Evolutionary conservation across 2,113 vertebrate species (phyloP), one percentile per base, ranked within the genome.

Genomic region (Cyprinodon brontotheroides): DNA sequence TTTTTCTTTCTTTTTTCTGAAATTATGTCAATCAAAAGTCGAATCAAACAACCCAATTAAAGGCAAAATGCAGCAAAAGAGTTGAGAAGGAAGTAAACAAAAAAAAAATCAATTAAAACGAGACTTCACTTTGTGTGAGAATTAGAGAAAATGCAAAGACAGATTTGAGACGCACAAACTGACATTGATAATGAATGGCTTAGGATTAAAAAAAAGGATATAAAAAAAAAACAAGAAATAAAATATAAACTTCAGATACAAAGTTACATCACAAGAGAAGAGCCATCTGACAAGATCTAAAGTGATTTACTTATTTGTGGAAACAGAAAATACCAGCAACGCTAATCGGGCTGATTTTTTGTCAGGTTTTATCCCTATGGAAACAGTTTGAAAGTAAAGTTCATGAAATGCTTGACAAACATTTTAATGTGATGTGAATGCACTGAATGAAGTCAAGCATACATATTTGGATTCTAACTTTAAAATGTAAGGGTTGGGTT

Each of bases 31-130:
- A 43, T 86, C 71, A 78, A 62, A 82, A 37, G 40, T 11, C 61
- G 47, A 40, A 37, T 68, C 69, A 86, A 85, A 86, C 61, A 63
- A 74, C 62, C 12, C 48, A 64, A 64, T 66, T 61, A 80, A 82
- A 79, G 68, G 13, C 61, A 22, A 8, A 8, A 50, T 29, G 13
- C 61, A 37, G 37, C 80, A 61, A 68, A 13, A 11, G 20, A 57
- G 61, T 67, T n/a, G 17, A 14, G 39, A 36, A 39, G 38, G n/a
- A 43, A 29, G 61, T 45, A 68, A 45, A 70, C 36, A 66, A 3
- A 60, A 64, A 71, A 61, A 11, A 77, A 57, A 2, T 7, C 75
- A 63, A 20, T 9, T 38, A 15, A 7, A 61, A 61, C 29, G 50
- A 43, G 37, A 13, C n/a, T 12, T 1, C 22, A 6, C 59, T 68